Conservation (phyloP, 1,140 invertebrate species). For the Lepidurus couesii region DNA sequence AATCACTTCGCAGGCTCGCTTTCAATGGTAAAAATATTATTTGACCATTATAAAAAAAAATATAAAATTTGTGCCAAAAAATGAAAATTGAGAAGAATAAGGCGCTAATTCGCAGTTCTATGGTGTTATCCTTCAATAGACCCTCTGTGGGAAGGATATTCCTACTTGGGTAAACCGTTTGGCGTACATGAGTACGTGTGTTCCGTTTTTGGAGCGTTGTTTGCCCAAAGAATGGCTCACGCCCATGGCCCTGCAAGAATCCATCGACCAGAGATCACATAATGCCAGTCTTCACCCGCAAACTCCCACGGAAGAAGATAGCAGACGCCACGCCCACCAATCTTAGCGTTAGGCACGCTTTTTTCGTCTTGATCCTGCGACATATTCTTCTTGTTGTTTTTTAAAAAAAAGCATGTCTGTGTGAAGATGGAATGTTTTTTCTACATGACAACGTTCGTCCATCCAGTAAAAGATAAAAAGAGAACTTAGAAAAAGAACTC, state of each 20-base stretch:
- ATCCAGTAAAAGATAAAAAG: not conserved
- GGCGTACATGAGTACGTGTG: constrained; percentile 94
- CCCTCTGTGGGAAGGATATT: constrained; percentile 89
- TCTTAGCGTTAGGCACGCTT: not conserved
- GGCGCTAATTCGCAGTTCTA: not conserved
- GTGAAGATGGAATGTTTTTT: not conserved
- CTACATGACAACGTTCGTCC: not conserved
- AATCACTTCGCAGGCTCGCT: constrained; percentile 94
- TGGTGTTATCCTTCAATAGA: constrained; percentile 52
- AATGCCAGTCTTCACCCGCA: not conserved
- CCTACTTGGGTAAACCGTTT: constrained; percentile 96
- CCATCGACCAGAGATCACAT: constrained; percentile 47
- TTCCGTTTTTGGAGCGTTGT: constrained; percentile 94
- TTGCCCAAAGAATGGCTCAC: constrained; percentile 93
- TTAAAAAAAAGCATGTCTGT: not conserved
- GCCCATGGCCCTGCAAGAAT: constrained; percentile 82
- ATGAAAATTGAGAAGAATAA: not conserved
- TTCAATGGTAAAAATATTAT: constrained; percentile 63
- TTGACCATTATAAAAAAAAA: too few relatives aligned
- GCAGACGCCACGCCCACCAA: not conserved
- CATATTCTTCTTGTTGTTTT: not conserved
- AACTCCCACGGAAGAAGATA: constrained; percentile 3
- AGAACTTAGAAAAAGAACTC: not conserved
- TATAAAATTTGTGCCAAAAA: too few relatives aligned
- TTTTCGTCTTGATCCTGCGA: not conserved